A percentile compares a stretch with the other conserved stretches of the same genome.
These are phyloP conservation scores for Sarcophaga rosellei DNA, from an alignment of 2,888 invertebrate genomes.

Conservation along the genomic window DNA sequence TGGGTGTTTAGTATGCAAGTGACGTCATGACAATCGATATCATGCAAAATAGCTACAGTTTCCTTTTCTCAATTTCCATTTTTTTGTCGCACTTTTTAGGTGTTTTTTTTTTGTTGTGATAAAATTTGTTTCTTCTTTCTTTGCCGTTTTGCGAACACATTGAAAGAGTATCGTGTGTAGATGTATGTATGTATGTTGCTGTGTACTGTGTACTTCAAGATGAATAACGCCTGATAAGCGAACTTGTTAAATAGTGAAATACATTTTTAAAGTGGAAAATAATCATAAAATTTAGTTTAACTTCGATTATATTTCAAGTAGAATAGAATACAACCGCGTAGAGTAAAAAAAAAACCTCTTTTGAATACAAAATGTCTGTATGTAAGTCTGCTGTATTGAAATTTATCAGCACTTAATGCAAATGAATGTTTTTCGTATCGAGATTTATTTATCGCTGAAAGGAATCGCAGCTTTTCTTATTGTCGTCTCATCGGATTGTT, in stretches of 20 bases:
- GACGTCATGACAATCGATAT: constrained; percentile 71
- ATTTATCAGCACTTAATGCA: constrained; percentile 39
- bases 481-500: neutral
- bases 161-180: neutral
- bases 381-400: neutral
- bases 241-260: constrained; percentile 61
- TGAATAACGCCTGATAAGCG: constrained; percentile 54
- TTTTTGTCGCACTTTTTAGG: neutral
- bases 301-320: constrained; percentile 33
- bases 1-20: constrained; percentile 57
- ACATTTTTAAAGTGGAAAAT: constrained; percentile 47
- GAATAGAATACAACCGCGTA: neutral
- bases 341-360: neutral
- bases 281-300: constrained; percentile 50
- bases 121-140: neutral
- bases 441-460: constrained; percentile 23
- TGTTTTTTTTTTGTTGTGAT: constrained; percentile 11
- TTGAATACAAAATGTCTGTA: neutral
- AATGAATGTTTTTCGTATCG: neutral
- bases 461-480: neutral
- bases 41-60: constrained; percentile 68
- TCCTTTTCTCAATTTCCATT: neutral
- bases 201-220: constrained; percentile 41
- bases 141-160: too few species aligned
- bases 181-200: constrained; percentile 4